phyloP scores from a whole-genome alignment of 2,797 vertebrate species.

The Siniperca undulata region DNA sequence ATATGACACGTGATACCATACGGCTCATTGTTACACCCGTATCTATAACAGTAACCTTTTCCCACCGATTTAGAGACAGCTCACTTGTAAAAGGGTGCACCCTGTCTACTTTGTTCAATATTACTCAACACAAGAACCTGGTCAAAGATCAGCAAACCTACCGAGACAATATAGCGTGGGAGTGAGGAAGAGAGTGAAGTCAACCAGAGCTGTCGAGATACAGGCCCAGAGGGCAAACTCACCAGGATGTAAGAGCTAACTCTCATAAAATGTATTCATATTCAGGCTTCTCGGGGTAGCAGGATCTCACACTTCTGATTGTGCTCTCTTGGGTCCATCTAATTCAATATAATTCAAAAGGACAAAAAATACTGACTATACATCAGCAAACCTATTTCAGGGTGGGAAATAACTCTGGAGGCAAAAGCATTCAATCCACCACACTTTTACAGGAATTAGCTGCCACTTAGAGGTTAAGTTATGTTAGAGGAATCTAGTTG shows the following conservation, averaged over 20 bases:
- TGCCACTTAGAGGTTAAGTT: conserved; percentile 22
- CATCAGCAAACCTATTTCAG: conserved; percentile 16
- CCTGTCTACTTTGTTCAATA: conserved; percentile 14
- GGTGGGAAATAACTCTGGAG: conserved; percentile 35
- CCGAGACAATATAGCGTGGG: conserved; percentile 43
- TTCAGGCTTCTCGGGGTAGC: conserved; percentile 43
- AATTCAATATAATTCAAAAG: conserved; percentile 56
- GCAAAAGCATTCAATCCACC: conserved; percentile 35
- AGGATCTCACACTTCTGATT: conserved; percentile 58
- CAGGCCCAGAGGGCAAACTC: conserved; percentile 46
- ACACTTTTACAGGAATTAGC: conserved; percentile 18
- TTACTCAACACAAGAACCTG: conserved; percentile 45
- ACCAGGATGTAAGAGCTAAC: conserved; percentile 34
- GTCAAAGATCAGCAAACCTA: conserved; percentile 58
- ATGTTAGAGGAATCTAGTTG: conserved; percentile 22
- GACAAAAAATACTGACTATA: conserved; percentile 37
- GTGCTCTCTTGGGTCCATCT: conserved; percentile 50
- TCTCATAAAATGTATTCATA: conserved; percentile 47
- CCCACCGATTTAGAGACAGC: conserved; percentile 22
- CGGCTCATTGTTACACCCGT: conserved; percentile 2
- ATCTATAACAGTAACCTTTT: conserved; percentile 17
- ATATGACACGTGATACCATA: conserved; percentile 5
- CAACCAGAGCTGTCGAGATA: conserved; percentile 35
- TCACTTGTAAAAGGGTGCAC: neutral
- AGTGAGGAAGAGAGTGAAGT: conserved; percentile 43